Evolutionary conservation across 2,888 invertebrate genomes (phyloP).

Genomic region (Dryobota labecula): DNA sequence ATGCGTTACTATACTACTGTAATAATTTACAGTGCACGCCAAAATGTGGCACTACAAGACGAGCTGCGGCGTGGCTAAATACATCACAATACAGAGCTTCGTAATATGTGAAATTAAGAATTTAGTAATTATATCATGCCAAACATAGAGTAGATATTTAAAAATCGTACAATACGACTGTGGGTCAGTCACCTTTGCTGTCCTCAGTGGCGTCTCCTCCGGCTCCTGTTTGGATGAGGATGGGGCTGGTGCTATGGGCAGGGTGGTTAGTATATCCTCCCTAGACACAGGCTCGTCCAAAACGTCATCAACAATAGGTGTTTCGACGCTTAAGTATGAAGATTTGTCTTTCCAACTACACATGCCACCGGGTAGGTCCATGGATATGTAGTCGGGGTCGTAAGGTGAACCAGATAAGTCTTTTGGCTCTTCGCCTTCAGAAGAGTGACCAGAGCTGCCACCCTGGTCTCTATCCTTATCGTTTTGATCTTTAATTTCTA

Average conservation of each 20-base stretch:
- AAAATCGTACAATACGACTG: constrained; percentile 90
- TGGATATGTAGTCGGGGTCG: constrained; percentile 92
- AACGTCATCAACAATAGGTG: constrained; percentile 77
- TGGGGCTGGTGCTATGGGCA: constrained; percentile 84
- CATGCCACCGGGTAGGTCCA: constrained; percentile 94
- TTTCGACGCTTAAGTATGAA: constrained; percentile 93
- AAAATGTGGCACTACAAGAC: constrained; percentile 89
- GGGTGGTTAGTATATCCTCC: constrained; percentile 89
- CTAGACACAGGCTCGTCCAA: constrained; percentile 71
- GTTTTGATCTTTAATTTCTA: constrained; percentile 85
- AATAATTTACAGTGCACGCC: constrained; percentile 78
- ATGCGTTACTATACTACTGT: constrained; percentile 71
- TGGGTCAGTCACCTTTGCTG: constrained; percentile 88
- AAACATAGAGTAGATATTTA: constrained; percentile 88
- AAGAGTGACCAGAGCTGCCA: constrained; percentile 90
- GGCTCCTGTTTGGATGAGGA: constrained; percentile 86
- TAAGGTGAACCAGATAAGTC: constrained; percentile 78
- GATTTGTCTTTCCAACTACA: constrained; percentile 96
- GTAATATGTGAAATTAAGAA: constrained; percentile 86
- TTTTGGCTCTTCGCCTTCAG: constrained; percentile 81
- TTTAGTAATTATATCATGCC: constrained; percentile 89
- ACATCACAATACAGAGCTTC: constrained; percentile 84
- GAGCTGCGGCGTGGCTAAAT: constrained; percentile 83
- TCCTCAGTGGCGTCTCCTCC: constrained; percentile 78
- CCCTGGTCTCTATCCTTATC: constrained; percentile 91